Conservation (phyloP, 2,888 invertebrate genomes). For the Zootermopsis nevadensis region DNA sequence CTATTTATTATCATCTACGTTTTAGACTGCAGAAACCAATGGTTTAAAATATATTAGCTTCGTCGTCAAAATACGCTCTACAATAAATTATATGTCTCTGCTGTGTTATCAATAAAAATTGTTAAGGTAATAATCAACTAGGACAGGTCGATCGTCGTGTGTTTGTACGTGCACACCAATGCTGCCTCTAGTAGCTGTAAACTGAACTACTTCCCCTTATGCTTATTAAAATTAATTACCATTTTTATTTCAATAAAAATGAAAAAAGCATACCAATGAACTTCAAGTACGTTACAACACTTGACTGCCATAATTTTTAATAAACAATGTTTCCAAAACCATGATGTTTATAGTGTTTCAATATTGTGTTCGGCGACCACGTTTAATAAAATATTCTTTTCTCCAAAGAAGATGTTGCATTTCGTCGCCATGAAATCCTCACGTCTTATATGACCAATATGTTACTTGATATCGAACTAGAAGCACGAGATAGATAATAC, state of each 20-base stretch:
- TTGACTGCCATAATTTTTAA: background rate
- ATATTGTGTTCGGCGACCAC: too few species aligned
- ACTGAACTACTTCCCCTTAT: background rate
- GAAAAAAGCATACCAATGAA: background rate
- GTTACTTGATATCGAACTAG: too few species aligned
- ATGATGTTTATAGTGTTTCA: too few species aligned
- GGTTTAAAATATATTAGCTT: slow-evolving; percentile 12
- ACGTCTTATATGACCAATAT: too few species aligned
- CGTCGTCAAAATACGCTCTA: slow-evolving; percentile 7
- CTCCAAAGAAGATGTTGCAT: too few species aligned
- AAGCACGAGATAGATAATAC: too few species aligned
- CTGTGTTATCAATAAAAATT: slow-evolving; percentile 10
- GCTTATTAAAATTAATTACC: slow-evolving; percentile 10
- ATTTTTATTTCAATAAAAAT: background rate
- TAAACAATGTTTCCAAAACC: background rate
- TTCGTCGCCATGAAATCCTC: too few species aligned
- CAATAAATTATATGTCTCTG: background rate
- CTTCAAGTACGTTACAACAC: background rate
- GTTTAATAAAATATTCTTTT: too few species aligned
- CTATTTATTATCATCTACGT: slow-evolving; percentile 15
- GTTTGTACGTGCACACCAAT: background rate
- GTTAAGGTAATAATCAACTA: background rate
- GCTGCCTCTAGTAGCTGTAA: background rate
- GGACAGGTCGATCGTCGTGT: background rate
- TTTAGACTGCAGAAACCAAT: slow-evolving; percentile 20